Base-by-base conservation (phyloP, 2,797 vertebrate genomes). In the Pseudomugil gertrudae region DNA sequence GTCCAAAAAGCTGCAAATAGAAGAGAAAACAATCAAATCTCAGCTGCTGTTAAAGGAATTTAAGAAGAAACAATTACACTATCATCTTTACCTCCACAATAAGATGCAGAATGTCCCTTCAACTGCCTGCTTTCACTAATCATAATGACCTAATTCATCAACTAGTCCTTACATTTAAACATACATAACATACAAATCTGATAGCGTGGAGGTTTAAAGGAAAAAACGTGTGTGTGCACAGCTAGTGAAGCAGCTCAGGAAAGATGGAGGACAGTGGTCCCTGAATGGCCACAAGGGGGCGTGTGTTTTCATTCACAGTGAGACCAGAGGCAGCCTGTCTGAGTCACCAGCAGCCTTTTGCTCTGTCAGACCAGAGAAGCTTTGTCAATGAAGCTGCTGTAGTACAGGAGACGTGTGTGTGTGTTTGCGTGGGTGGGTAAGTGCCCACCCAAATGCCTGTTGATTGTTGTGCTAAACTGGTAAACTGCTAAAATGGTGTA, bases 381-480 rank as follows among this genome's bases (percentile, higher is more conserved):
- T 85, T 89, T 69, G 79, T 94, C 92, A 94, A 93, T 93, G 92
- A 87, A 92, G 87, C 86, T 69, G 88, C 88, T 92, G 88, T 92
- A 90, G 89, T 90, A 91, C 63, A 79, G 84, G 75, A 71, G 68
- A 52, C 55, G 80, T 56, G 68, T 55, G 74, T 21, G 32, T 52
- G 65, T 47, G 69, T n/a, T 64, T 43, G 61, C 32, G n/a, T n/a
- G n/a, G n/a, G n/a, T n/a, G n/a, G n/a, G n/a, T n/a, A n/a, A 68
- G 76, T 17, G 50, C 64, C 80, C 70, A 78, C 71, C 71, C 68
- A 57, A 66, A 80, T 48, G 58, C 78, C 78, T 15, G n/a, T n/a
- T n/a, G n/a, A n/a, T n/a, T n/a, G n/a, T n/a, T n/a, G n/a, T n/a
- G n/a, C n/a, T n/a, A n/a, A n/a, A n/a, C n/a, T n/a, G n/a, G n/a